Base-by-base conservation (phyloP, 2,888 invertebrate genomes). In the Andrena hattorfiana region DNA sequence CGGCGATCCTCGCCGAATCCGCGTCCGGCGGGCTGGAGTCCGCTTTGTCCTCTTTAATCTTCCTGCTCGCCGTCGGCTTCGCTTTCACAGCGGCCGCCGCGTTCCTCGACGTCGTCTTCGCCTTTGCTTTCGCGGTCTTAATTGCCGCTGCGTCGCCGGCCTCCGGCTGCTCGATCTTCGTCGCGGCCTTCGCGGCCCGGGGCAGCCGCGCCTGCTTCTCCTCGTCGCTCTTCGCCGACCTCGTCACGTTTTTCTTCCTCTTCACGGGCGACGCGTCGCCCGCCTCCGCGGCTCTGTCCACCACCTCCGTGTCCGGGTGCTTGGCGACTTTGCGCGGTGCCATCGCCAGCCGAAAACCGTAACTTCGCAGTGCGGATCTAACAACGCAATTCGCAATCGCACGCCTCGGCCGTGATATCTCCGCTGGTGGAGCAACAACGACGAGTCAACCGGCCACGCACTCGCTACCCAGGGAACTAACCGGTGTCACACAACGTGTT, bases 291-390 rank as follows among this genome's bases (percentile, higher is more conserved):
- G 67, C 71, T 13, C 20, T 84, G 10, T 85, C 87, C 32, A 74
- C 75, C 64, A 83, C 66, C 30, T 89, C 88, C 13, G 76, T 64
- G 7, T 87, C 88, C 5, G 81, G 67, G 62, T 85, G 87, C 78
- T 88, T 90, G 23, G 72, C 69, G 62, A 77, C 75, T 76, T 86
- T 90, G 26, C 90, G 88, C 70, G 85, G 87, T 80, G 89, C 88
- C 85, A 89, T 87, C 80, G 75, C 42, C 35, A 10, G 10, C 2
- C 35, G 10, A 26, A 10, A 4, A 10, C 10, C 8, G 32, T 23
- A 10, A 73, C 30, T 20, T 28, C 8, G 10, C 5, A 62, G 28
- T 10, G 6, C 13, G 16, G 49, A 13, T 56, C 62, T 35, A 35
- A 67, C 28, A 42, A 4, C 56, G 56, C 56, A 56, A 26, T 56